Conservation (phyloP, 2,888 invertebrate genomes). For the Caenorhabditis plicata region DNA sequence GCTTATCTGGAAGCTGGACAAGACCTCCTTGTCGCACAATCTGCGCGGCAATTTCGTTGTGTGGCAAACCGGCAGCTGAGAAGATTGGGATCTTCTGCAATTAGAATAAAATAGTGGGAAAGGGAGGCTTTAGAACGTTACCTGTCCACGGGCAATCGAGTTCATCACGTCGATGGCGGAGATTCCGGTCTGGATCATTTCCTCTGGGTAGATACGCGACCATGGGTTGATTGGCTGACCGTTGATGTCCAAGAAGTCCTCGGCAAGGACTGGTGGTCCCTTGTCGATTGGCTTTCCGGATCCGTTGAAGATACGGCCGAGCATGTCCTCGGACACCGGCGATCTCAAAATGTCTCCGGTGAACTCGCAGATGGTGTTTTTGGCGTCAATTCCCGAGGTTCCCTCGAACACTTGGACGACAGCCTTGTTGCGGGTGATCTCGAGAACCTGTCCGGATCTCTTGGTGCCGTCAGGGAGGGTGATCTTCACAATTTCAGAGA, state of each 20-base stretch:
- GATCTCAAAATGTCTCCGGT: conserved; percentile 97
- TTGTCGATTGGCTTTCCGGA: conserved; percentile 99
- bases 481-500: conserved; percentile 94
- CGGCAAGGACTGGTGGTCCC: conserved; percentile 95
- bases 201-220: conserved; percentile 99
- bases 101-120: not conserved
- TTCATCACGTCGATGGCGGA: conserved; percentile 99
- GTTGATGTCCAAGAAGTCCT: conserved; percentile 96
- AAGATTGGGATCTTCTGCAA: conserved; percentile 97
- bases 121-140: not conserved
- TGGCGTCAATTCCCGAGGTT: conserved; percentile 98
- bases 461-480: conserved; percentile 91
- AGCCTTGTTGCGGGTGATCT: conserved; percentile 96
- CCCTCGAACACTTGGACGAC: conserved; percentile 98
- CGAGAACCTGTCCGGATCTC: conserved; percentile 90
- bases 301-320: conserved; percentile 98
- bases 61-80: conserved; percentile 98
- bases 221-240: conserved; percentile 99
- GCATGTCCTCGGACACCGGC: conserved; percentile 99
- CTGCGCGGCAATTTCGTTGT: conserved; percentile 99
- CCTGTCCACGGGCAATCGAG: conserved; percentile 89
- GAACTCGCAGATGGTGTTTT: conserved; percentile 98
- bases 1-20: conserved; percentile 79
- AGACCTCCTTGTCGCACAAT: conserved; percentile 92
- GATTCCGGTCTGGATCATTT: conserved; percentile 99